These are phyloP conservation scores for Laupala kohalensis DNA, from an alignment of 1,140 invertebrate species.

Conservation along the genomic window DNA sequence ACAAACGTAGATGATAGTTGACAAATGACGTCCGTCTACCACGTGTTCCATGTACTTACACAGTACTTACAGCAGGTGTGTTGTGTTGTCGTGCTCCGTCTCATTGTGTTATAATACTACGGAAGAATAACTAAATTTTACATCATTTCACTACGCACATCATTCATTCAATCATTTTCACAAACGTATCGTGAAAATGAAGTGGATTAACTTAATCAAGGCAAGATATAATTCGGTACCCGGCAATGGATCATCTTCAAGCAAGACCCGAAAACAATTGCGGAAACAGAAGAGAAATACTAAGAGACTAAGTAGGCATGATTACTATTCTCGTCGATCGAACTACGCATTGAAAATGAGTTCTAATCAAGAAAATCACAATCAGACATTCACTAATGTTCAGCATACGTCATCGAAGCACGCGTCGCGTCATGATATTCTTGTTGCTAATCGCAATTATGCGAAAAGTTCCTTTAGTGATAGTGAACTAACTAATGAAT, in stretches of 20 bases:
- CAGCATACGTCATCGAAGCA: not conserved
- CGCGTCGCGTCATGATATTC: not conserved
- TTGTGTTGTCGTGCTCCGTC: not conserved
- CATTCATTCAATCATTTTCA: not conserved
- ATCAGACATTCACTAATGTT: not conserved
- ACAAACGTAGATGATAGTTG: too few relatives aligned
- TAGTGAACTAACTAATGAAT: too few relatives aligned
- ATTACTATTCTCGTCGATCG: not conserved
- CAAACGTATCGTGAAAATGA: not conserved
- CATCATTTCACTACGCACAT: not conserved
- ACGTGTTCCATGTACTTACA: too few relatives aligned
- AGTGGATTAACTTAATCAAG: not conserved
- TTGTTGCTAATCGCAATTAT: too few relatives aligned
- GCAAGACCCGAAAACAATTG: not conserved
- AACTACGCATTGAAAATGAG: not conserved
- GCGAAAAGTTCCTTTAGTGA: too few relatives aligned
- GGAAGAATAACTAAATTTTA: not conserved
- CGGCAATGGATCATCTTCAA: not conserved
- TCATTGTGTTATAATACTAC: not conserved
- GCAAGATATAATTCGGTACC: not conserved
- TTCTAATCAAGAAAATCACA: not conserved
- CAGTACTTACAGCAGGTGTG: too few relatives aligned
- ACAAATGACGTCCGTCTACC: not conserved
- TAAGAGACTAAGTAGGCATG: not conserved
- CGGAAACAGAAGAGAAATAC: not conserved